These are phyloP conservation scores for Pseudochaenichthys georgianus DNA, from an alignment of 2,797 vertebrate genomes.

Conservation along the genomic window DNA sequence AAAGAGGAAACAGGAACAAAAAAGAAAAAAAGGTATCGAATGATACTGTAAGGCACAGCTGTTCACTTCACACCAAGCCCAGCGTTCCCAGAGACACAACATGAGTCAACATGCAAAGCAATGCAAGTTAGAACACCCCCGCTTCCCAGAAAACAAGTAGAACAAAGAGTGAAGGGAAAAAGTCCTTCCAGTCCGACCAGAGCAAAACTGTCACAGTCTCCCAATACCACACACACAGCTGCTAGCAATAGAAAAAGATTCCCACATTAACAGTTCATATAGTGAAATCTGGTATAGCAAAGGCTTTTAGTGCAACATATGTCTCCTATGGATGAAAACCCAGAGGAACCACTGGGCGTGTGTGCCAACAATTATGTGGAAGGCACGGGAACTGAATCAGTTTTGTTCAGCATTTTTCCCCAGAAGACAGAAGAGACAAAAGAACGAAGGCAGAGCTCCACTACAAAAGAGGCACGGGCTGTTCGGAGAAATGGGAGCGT, in stretches of 20 bases:
- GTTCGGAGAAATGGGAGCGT: conserved; percentile 70
- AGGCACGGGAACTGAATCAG: conserved; percentile 65
- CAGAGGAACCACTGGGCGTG: conserved; percentile 57
- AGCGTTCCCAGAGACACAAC: conserved; percentile 63
- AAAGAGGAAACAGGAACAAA: conserved; percentile 44
- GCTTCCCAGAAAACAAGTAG: conserved; percentile 68
- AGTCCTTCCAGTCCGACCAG: conserved; percentile 55
- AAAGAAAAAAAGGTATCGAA: conserved; percentile 40
- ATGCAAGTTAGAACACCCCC: conserved; percentile 75
- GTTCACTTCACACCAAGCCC: conserved; percentile 64
- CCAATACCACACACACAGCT: conserved; percentile 58
- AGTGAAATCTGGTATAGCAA: conserved; percentile 38
- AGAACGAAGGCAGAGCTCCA: conserved; percentile 43
- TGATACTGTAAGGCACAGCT: conserved; percentile 66
- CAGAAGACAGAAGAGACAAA: conserved; percentile 53
- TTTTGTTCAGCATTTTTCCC: conserved; percentile 74
- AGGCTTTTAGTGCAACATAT: conserved; percentile 47
- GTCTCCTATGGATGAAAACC: conserved; percentile 58
- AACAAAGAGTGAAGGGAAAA: conserved; percentile 21
- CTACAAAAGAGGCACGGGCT: conserved; percentile 51
- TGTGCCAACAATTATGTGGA: conserved; percentile 66
- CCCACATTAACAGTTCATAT: conserved; percentile 37
- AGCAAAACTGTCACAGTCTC: conserved; percentile 76
- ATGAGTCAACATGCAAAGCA: conserved; percentile 80
- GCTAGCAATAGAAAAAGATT: conserved; percentile 54